Base-by-base conservation (phyloP, 2,113 vertebrate genomes). In the Anhinga anhinga region DNA sequence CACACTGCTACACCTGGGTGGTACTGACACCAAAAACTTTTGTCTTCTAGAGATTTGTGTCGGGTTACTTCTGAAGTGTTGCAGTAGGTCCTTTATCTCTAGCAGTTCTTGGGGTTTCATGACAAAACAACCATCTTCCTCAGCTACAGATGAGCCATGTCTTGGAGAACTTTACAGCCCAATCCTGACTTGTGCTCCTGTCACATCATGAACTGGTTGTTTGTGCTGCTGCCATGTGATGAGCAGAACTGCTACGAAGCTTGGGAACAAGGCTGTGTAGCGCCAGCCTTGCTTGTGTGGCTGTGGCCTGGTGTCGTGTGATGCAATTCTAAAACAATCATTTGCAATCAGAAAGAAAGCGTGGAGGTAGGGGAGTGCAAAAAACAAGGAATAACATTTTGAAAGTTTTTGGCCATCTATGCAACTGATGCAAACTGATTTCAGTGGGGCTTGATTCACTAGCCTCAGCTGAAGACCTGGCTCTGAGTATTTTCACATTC, bases 1-100 rank as follows among this genome's bases (percentile, higher is more conserved):
- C 0, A 23, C 34, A 10, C 15, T 19, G 34, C 34, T 34, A 55
- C 19, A 40, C 55, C 42, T 0, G 1, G 19, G 20, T 22, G 25
- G 13, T n/a, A 49, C 59, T 59, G 26, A 21, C 32, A 32, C 25
- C 59, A 63, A 47, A 38, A 80, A 3, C 38, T 34, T n/a, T 15
- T 19, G 16, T 44, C 52, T 38, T 38, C 10, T 10, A 21, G 40
- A 50, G 34, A 11, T 42, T 19, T 40, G 38, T 1, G 47, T 53
- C 20, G 3, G 20, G 25, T 61, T 42, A 12, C 27, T 56, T 44
- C 63, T 22, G 78, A 56, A 30, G 22, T 6, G 32, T 36, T 38
- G 56, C 23, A 15, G 32, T 13, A 44, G 15, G 44, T 65, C 44
- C 27, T 21, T 45, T 36, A 45, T 15, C 49, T 70, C 42, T 14